Evolutionary conservation across 2,888 invertebrate species (phyloP), one percentile per base, ranked within the genome.

Genomic region (Tipula unca): DNA sequence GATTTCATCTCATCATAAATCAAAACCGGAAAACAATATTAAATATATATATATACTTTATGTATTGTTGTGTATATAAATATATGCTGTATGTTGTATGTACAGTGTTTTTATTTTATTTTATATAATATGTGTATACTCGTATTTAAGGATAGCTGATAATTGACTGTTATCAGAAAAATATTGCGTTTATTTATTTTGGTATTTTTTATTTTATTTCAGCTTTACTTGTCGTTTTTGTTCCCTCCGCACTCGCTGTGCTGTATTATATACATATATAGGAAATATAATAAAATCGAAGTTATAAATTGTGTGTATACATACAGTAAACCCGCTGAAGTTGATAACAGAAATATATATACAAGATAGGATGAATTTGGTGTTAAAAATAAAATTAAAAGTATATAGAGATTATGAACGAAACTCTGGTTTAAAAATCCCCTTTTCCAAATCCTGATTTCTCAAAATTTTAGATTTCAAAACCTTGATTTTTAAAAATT

Each of bases 111-210:
- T 48, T 29, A 17, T 69, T 69, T 69, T 10, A 13, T 82, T 82
- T 82, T 29, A n/a, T 83, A 32, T 35, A 82, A n/a, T n/a, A n/a
- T n/a, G n/a, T n/a, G n/a, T 82, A 13, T 29, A 82, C 32, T 32
- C 32, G 13, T 83, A 83, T 32, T 29, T 32, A 17, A 83, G 83
- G 83, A 83, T 83, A 83, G 83, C 83, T 83, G 83, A 83, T 83
- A 83, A 83, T 83, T 83, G 83, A 83, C 83, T 83, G 83, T 83
- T 83, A 83, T 83, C 83, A 83, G 83, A 83, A 83, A 83, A 83
- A 83, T 83, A 83, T 83, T 83, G 35, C 83, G 83, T 83, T 83
- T 35, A 32, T 83, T 83, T 83, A 83, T 32, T 83, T 29, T 69
- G n/a, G 69, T 69, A 82, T 82, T 82, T 82, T 83, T 83, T 82